Percentiles rank a stretch among this genome's conserved stretches.
Evolutionary conservation across 2,888 invertebrate genomes (phyloP).

Genomic region (Drepanosiphum platanoidis): DNA sequence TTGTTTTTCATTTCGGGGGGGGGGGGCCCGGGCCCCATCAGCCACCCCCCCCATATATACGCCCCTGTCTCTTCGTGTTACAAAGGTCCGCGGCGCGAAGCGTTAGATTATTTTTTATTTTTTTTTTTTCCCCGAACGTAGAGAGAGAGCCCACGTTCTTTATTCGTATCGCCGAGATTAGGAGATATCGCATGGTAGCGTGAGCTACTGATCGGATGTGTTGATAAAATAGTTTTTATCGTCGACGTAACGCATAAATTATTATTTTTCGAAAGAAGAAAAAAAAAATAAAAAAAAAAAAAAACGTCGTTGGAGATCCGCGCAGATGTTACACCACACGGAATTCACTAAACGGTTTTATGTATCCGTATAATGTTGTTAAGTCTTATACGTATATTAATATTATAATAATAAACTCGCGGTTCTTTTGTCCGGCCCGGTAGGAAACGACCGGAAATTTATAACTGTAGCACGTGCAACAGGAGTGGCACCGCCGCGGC

Average conservation of each 20-base stretch:
- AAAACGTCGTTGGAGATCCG: conserved; percentile 6
- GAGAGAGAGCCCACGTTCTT: not conserved
- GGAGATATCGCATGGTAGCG: not conserved
- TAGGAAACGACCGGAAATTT: not conserved
- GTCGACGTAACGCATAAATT: not conserved
- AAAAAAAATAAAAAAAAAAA: no score
- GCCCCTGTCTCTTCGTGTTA: no score
- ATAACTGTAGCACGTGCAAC: not conserved
- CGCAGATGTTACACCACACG: not conserved
- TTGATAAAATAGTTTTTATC: not conserved
- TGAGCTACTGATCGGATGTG: not conserved
- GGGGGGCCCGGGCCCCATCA: no score
- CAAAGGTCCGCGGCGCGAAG: no score
- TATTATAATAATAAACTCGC: not conserved
- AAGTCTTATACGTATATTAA: no score
- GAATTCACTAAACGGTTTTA: not conserved
- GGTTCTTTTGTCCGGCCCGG: not conserved
- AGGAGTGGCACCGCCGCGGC: not conserved
- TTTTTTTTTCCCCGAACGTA: not conserved
- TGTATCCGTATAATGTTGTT: not conserved
- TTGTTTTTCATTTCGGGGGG: no score
- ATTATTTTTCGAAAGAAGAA: no score
- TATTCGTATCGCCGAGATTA: not conserved
- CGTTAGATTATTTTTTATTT: no score
- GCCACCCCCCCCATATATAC: no score